These are phyloP conservation scores for Triplophysa bombifrons DNA, from an alignment of 2,797 vertebrate genomes.

Conservation along the genomic window DNA sequence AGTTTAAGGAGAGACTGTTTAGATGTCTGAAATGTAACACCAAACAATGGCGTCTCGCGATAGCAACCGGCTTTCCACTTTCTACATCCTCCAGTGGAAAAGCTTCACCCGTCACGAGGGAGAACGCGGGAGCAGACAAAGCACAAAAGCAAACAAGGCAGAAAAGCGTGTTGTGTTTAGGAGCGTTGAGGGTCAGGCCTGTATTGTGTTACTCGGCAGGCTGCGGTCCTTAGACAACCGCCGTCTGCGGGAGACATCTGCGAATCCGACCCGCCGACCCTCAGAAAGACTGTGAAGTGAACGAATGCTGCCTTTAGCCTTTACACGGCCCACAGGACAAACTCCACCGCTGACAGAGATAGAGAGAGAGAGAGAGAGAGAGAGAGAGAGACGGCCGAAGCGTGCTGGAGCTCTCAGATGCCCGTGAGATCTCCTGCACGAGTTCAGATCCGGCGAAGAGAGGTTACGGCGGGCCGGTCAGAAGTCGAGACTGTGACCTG, in stretches of 20 bases:
- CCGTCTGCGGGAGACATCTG: conserved; percentile 92
- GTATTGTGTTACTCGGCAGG: conserved; percentile 85
- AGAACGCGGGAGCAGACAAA: conserved; percentile 45
- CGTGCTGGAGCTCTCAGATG: conserved; percentile 58
- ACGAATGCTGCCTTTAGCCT: conserved; percentile 76
- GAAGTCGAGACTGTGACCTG: too few species aligned
- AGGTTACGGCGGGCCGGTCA: conserved; percentile 63
- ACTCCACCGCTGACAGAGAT: conserved; percentile 61
- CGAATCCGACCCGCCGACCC: conserved; percentile 88
- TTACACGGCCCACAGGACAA: conserved; percentile 76
- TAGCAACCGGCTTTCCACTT: conserved; percentile 60
- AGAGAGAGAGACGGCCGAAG: conserved; percentile 45
- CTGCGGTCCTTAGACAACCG: conserved; percentile 87
- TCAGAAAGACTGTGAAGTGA: conserved; percentile 90
- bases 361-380: conserved; percentile 34
- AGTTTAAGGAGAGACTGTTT: conserved; percentile 77
- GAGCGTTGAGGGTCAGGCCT: conserved; percentile 67
- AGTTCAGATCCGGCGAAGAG: conserved; percentile 76
- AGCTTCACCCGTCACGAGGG: conserved; percentile 30
- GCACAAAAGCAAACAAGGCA: conserved; percentile 56
- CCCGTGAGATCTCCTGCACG: conserved; percentile 82
- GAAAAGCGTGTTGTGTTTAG: conserved; percentile 73
- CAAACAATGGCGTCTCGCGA: conserved; percentile 75
- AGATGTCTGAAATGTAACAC: conserved; percentile 72
- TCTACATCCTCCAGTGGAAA: conserved; percentile 38